A percentile compares a stretch with the other conserved stretches of the same genome.
Evolutionary conservation across 2,797 vertebrate genomes (phyloP).

Genomic region (Tenualosa thibaudeaui): DNA sequence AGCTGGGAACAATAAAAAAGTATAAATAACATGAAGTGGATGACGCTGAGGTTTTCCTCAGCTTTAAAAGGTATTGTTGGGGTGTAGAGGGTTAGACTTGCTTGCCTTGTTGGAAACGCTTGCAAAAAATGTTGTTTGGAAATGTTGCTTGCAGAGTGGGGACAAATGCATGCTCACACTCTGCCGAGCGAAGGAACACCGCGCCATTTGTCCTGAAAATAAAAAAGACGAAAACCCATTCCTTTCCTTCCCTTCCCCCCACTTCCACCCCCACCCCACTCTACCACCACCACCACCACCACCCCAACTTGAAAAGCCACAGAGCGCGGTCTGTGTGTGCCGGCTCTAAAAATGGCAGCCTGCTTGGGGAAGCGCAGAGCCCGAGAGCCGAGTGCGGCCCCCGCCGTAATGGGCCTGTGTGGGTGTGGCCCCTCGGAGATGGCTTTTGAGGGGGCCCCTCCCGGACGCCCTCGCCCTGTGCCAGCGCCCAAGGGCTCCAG

Average conservation of each 20-base stretch:
- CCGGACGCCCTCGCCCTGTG: conserved; percentile 80
- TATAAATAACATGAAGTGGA: not conserved
- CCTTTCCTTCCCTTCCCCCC: conserved; percentile 52
- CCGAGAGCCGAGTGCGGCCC: conserved; percentile 75
- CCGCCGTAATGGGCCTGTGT: conserved; percentile 79
- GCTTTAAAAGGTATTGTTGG: not conserved
- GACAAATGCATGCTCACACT: conserved; percentile 10
- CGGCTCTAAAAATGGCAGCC: conserved; percentile 79
- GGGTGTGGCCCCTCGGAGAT: conserved; percentile 84
- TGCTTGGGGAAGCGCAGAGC: conserved; percentile 56
- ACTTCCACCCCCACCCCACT: not conserved
- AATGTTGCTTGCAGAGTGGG: not conserved
- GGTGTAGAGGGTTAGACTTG: not conserved
- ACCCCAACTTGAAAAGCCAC: conserved; percentile 68
- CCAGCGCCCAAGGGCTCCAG: conserved; percentile 89
- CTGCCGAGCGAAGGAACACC: conserved; percentile 49
- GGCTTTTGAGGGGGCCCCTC: conserved; percentile 85
- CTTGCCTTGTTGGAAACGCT: not conserved
- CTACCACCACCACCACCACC: not conserved
- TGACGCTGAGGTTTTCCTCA: not conserved
- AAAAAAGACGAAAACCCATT: conserved; percentile 71
- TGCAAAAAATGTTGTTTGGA: not conserved
- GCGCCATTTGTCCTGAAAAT: conserved; percentile 73
- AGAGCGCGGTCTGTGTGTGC: conserved; percentile 76
- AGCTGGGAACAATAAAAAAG: not conserved